Base-by-base conservation (phyloP, 2,113 vertebrate genomes). In the Hyperopisus bebe region DNA sequence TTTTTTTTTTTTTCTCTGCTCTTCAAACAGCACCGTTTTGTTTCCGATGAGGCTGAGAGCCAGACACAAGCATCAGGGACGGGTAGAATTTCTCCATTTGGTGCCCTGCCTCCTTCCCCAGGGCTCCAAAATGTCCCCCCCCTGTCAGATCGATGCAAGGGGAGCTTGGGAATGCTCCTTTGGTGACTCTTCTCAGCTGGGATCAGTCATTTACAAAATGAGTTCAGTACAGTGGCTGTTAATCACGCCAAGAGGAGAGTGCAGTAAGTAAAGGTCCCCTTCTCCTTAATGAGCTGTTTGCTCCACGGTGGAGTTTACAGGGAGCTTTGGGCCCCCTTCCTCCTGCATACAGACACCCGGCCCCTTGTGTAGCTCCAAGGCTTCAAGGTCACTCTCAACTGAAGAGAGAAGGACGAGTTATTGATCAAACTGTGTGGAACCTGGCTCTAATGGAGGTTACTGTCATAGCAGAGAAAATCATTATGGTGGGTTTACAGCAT, bases 381-480 rank as follows among this genome's bases (percentile, higher is more conserved):
- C 95, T 95, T 93, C 95, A 96, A 96, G 95, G 96, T 96, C 95
- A 95, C 93, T 90, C 91, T 93, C 91, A 94, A 94, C 93, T 94
- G 93, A 94, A 94, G 94, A 94, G 95, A 94, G 95, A 96, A 96
- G 95, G 95, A 95, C 95, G 90, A 89, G 87, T 94, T 96, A 96
- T 96, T 96, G 95, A 96, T 96, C 95, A 95, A 95, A 95, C 94
- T 93, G 93, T 91, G 92, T 92, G 74, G 93, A 92, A 93, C 95
- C 93, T 92, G 93, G 94, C 94, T 94, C 91, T 94, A 94, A 91
- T 93, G 92, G 90, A 90, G 91, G 89, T 44, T 90, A 50, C 91
- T 93, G 91, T 70, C 51, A 84, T 53, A 27, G 48, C 74, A 83
- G 19, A 82, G 35, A 83, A 82, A 89, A 82, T 82, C 74, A 58